A percentile compares a stretch with the other conserved stretches of the same genome.
Conservation (phyloP, 2,113 vertebrate genomes). For the Neotoma lepida region DNA sequence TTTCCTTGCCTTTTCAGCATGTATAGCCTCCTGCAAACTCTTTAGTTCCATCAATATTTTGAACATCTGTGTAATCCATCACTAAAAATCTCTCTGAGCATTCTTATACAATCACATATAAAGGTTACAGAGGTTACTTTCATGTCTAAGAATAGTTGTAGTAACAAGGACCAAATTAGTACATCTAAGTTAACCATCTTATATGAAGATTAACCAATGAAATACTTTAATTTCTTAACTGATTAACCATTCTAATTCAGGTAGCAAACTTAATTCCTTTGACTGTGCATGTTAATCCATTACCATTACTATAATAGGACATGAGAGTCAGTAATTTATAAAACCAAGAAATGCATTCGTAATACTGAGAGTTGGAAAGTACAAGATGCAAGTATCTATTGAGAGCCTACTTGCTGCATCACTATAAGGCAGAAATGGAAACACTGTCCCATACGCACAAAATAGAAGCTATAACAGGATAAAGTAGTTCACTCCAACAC, state of each 20-base stretch:
- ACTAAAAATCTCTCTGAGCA: background rate
- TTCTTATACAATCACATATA: background rate
- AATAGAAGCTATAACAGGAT: background rate
- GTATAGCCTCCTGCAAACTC: background rate
- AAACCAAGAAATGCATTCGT: background rate
- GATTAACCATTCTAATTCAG: constrained; percentile 8
- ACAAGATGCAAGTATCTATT: background rate
- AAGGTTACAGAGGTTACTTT: too few species aligned
- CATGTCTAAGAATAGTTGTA: background rate
- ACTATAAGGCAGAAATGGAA: background rate
- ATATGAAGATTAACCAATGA: background rate
- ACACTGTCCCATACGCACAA: background rate
- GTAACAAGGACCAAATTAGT: background rate
- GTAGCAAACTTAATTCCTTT: background rate
- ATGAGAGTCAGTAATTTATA: background rate
- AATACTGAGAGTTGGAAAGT: background rate
- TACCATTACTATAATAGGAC: background rate
- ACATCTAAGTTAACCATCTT: background rate
- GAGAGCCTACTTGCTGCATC: background rate
- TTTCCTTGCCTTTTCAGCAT: background rate
- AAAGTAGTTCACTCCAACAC: background rate
- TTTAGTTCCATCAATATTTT: background rate
- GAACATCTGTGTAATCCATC: background rate
- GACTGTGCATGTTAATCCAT: background rate
- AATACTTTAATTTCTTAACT: background rate